Evolutionary conservation across 2,888 invertebrate genomes (phyloP).

Genomic region (Suillia variegata): DNA sequence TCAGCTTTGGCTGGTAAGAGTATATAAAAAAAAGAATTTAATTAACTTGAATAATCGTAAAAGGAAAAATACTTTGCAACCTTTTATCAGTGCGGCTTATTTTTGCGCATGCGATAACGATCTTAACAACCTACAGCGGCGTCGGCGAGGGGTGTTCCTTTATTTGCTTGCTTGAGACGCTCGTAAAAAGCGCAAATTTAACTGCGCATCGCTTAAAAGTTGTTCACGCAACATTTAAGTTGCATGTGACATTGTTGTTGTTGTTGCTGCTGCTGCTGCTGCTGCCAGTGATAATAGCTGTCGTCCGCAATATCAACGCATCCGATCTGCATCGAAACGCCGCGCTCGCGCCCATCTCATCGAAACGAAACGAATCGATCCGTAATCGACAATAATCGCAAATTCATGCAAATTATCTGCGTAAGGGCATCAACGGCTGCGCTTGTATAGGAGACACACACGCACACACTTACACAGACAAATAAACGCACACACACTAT

Average conservation of each 20-base stretch:
- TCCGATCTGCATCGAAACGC: no score
- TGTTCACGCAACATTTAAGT: constrained; percentile 3
- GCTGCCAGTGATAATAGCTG: constrained; percentile 25
- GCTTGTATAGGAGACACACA: neutral
- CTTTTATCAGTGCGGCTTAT: neutral
- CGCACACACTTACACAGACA: no score
- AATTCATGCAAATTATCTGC: constrained; percentile 41
- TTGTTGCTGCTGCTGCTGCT: no score
- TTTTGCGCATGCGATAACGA: neutral
- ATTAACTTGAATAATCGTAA: no score
- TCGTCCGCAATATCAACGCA: no score
- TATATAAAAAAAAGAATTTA: no score
- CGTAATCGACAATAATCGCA: constrained; percentile 35
- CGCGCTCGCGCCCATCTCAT: constrained; percentile 6
- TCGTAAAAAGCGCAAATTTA: neutral
- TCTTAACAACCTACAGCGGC: neutral
- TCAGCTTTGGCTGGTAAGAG: no score
- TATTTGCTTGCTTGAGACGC: neutral
- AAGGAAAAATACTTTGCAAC: no score
- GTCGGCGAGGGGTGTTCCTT: neutral
- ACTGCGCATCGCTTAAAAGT: neutral
- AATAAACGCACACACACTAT: no score
- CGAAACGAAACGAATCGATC: constrained; percentile 18
- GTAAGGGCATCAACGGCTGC: constrained; percentile 31
- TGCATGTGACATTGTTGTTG: constrained; percentile 30